Conservation (phyloP, 2,113 vertebrate genomes). For the Pantherophis guttatus region DNA sequence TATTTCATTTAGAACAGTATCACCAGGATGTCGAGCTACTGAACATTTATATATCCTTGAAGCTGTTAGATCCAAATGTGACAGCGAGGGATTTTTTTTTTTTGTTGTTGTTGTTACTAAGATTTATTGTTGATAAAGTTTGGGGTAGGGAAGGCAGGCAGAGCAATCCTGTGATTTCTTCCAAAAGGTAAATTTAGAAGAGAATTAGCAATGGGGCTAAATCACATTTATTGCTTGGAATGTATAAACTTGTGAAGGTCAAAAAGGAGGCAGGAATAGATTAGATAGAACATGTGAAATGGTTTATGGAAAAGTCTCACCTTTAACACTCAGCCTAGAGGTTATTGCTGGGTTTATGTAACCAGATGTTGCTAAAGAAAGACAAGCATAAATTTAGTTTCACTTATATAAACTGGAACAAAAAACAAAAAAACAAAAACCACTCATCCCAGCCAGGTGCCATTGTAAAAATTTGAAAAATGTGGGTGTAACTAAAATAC, state of each 20-base stretch:
- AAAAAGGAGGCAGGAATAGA: background rate
- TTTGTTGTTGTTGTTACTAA: background rate
- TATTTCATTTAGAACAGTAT: background rate
- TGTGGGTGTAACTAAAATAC: background rate
- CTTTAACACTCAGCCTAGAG: background rate
- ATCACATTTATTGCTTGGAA: background rate
- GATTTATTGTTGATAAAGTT: background rate
- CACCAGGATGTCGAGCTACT: background rate
- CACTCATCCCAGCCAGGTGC: background rate
- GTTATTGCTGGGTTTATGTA: background rate
- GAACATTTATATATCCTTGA: background rate
- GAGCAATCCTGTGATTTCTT: background rate
- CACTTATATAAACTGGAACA: background rate
- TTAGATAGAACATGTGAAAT: background rate
- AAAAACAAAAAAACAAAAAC: background rate
- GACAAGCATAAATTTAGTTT: background rate
- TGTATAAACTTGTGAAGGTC: background rate
- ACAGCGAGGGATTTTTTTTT: background rate
- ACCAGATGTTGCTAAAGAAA: background rate
- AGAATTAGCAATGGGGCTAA: background rate
- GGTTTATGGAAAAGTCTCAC: background rate
- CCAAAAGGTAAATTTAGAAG: background rate
- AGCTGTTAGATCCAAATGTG: background rate
- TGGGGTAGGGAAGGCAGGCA: background rate
- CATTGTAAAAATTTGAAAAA: background rate